These are phyloP conservation scores for Autographa pulchrina DNA, from an alignment of 2,888 invertebrate genomes.

Conservation along the genomic window DNA sequence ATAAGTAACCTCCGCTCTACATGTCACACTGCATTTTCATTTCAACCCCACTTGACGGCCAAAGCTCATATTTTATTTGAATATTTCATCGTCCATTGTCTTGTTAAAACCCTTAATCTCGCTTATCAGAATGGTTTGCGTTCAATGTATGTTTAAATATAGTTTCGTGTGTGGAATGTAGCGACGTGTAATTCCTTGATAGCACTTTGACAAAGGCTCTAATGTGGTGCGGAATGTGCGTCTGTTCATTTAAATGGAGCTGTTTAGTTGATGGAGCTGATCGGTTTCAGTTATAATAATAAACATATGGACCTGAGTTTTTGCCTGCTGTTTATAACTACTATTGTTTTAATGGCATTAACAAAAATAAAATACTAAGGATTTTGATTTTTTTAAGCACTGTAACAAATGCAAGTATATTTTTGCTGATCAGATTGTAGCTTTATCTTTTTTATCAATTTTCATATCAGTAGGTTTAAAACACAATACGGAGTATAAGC, in stretches of 20 bases:
- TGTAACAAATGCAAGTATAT: too few species aligned
- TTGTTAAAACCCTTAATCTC: slow-evolving; percentile 27
- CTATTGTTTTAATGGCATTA: too few species aligned
- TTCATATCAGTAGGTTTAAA: too few species aligned
- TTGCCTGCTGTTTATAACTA: too few species aligned
- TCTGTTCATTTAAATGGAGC: slow-evolving; percentile 11
- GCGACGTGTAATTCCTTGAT: slow-evolving; percentile 37
- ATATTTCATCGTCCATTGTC: slow-evolving; percentile 28
- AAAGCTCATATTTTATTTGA: slow-evolving; percentile 41
- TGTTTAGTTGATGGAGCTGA: slow-evolving; percentile 5
- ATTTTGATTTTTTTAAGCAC: too few species aligned
- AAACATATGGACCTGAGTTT: too few species aligned
- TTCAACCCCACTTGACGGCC: slow-evolving; percentile 31
- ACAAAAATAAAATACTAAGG: too few species aligned
- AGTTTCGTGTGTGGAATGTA: slow-evolving; percentile 14
- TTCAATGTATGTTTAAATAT: slow-evolving; percentile 20
- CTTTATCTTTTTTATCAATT: too few species aligned
- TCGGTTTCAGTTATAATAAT: slow-evolving; percentile 6
- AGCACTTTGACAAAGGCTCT: slow-evolving; percentile 21
- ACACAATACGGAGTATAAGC: neutral
- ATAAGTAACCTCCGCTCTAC: slow-evolving; percentile 32
- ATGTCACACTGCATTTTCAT: slow-evolving; percentile 43
- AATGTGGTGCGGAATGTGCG: slow-evolving; percentile 16
- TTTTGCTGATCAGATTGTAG: too few species aligned
- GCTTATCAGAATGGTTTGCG: slow-evolving; percentile 11